phyloP scores from a whole-genome alignment of 2,797 vertebrate genomes.

The Anguilla marmorata region DNA sequence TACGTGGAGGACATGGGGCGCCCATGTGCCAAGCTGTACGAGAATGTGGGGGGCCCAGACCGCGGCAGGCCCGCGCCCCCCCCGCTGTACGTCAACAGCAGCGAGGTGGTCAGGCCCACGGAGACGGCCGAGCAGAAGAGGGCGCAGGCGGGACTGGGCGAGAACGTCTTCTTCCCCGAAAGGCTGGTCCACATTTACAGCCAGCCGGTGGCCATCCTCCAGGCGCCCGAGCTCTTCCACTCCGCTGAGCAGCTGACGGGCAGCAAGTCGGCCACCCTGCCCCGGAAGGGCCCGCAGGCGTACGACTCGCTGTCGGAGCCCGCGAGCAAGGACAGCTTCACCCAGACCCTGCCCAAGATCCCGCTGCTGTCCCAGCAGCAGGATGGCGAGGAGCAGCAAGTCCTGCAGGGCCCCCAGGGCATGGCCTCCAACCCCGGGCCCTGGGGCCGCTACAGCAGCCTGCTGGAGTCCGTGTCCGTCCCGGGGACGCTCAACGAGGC shows the following conservation, averaged over 20 bases:
- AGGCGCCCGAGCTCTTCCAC: conserved; percentile 75
- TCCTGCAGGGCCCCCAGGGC: conserved; percentile 74
- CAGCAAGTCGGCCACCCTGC: conserved; percentile 80
- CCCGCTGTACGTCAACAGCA: conserved; percentile 68
- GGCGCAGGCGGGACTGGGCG: conserved; percentile 64
- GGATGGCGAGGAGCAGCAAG: conserved; percentile 72
- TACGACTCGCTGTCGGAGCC: conserved; percentile 72
- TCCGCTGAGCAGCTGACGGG: conserved; percentile 72
- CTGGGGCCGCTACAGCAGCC: conserved; percentile 80
- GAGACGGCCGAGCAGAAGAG: conserved; percentile 67
- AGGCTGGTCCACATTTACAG: conserved; percentile 86
- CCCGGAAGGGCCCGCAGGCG: conserved; percentile 78
- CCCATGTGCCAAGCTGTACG: conserved; percentile 66
- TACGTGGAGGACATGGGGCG: conserved; percentile 72
- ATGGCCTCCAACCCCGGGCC: conserved; percentile 71
- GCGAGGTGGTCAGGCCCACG: conserved; percentile 69
- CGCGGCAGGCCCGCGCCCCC: conserved; percentile 65
- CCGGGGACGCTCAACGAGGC: conserved; percentile 84
- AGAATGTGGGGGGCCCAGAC: conserved; percentile 66
- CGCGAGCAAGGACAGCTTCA: conserved; percentile 76
- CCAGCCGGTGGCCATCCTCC: conserved; percentile 82
- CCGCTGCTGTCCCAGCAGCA: conserved; percentile 62
- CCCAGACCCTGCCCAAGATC: conserved; percentile 85
- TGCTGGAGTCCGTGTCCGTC: conserved; percentile 85
- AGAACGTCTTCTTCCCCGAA: conserved; percentile 77